phyloP scores from a whole-genome alignment of 2,888 invertebrate species.

The Drosophila conformis region DNA sequence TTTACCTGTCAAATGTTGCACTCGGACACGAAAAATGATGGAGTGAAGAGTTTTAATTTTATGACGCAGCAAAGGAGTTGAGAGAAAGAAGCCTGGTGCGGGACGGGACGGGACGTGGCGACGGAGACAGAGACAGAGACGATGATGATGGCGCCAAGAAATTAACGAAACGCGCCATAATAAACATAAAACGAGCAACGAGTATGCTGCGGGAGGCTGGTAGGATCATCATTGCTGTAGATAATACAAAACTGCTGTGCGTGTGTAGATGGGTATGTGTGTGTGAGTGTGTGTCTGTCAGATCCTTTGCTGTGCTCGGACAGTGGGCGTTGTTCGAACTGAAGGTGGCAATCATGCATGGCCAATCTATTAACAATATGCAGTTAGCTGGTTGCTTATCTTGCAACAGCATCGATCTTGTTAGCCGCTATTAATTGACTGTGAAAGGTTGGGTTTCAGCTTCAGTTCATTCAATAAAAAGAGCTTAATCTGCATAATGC shows the following conservation, averaged over 20 bases:
- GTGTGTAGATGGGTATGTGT: not conserved
- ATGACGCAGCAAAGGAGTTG: conserved; percentile 78
- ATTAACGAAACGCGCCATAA: conserved; percentile 80
- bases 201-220: conserved; percentile 17
- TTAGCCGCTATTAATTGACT: conserved; percentile 76
- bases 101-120: conserved; percentile 6
- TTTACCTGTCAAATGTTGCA: conserved; percentile 83
- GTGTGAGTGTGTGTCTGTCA: conserved; percentile 5
- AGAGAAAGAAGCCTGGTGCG: conserved; percentile 33
- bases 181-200: conserved; percentile 63
- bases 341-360: conserved; percentile 43
- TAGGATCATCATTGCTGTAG: conserved; percentile 56
- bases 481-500: conserved; percentile 64
- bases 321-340: conserved; percentile 46
- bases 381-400: conserved; percentile 60
- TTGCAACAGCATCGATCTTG: conserved; percentile 69
- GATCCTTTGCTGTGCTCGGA: conserved; percentile 29
- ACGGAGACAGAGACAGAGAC: conserved; percentile 13
- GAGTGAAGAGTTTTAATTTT: conserved; percentile 83
- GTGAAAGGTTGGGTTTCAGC: conserved; percentile 61
- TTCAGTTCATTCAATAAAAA: conserved; percentile 70
- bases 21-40: conserved; percentile 82
- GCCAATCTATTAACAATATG: conserved; percentile 71
- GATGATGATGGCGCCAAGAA: conserved; percentile 77
- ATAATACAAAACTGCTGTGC: conserved; percentile 26